Conservation (phyloP, 2,113 vertebrate species). For the Chamaea fasciata region DNA sequence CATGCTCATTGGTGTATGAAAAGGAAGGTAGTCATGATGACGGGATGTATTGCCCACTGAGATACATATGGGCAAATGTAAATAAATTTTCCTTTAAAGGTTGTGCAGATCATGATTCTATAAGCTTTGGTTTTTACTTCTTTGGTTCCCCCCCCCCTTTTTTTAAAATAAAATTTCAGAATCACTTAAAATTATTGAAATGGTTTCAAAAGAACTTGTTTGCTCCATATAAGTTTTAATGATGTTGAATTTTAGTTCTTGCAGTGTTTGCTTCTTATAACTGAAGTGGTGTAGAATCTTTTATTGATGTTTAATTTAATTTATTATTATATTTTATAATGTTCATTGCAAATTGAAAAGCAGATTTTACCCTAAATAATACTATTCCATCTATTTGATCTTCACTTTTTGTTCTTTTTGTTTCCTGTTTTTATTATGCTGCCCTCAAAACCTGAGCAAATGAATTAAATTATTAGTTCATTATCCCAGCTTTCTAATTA, state of each 20-base stretch:
- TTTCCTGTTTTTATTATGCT: neutral
- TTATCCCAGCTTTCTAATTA: neutral
- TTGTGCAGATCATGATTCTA: neutral
- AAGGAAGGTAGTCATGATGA: neutral
- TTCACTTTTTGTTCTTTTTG: neutral
- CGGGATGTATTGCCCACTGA: neutral
- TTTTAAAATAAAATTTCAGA: neutral
- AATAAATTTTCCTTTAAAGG: neutral
- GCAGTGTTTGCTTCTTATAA: neutral
- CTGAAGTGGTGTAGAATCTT: neutral
- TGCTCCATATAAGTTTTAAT: neutral
- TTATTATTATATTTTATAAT: neutral
- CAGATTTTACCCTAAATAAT: neutral
- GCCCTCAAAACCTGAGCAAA: neutral
- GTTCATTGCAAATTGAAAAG: neutral
- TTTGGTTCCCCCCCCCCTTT: neutral
- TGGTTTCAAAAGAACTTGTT: neutral
- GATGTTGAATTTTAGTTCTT: neutral
- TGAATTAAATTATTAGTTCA: neutral
- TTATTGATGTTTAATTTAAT: neutral
- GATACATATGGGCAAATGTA: neutral
- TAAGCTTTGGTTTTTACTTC: neutral
- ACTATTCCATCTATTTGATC: neutral
- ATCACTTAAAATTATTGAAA: neutral
- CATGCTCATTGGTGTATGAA: neutral